These are phyloP conservation scores for Leguminivora glycinivorella DNA, from an alignment of 1,140 invertebrate genomes.

Conservation along the genomic window DNA sequence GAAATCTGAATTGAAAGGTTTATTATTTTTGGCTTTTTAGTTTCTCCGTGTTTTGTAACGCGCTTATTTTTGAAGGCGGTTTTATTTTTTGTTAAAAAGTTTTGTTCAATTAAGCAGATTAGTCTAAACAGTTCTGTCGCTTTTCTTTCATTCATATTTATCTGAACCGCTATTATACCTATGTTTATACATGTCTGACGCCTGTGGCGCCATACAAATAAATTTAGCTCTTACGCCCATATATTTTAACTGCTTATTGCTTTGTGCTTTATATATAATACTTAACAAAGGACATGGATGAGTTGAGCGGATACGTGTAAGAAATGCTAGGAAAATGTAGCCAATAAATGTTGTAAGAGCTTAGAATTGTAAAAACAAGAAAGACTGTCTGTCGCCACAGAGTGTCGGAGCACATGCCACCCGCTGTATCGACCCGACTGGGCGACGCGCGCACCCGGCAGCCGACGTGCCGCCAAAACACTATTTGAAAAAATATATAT, in stretches of 20 bases:
- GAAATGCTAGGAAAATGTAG: conserved; percentile 39
- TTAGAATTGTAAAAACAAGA: conserved; percentile 63
- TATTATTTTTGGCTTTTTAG: too few relatives aligned
- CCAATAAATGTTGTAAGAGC: conserved; percentile 42
- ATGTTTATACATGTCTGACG: not conserved
- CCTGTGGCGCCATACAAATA: not conserved
- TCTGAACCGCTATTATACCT: not conserved
- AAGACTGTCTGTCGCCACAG: conserved; percentile 72
- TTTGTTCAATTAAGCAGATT: not conserved
- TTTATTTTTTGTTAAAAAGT: too few relatives aligned
- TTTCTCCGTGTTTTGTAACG: too few relatives aligned
- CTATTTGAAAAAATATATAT: conserved; percentile 18
- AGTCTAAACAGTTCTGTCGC: not conserved
- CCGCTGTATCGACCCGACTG: conserved; percentile 64
- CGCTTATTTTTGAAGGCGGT: too few relatives aligned
- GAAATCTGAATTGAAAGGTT: too few relatives aligned
- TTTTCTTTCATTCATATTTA: conserved; percentile 2
- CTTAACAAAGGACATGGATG: not conserved
- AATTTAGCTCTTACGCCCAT: conserved; percentile 2
- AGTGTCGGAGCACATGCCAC: conserved; percentile 55
- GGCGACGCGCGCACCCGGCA: conserved; percentile 70
- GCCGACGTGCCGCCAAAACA: conserved; percentile 40
- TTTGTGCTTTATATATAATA: not conserved
- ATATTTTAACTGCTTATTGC: not conserved
- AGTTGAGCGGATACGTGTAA: not conserved